Conservation (phyloP, 2,888 invertebrate species). For the Glomeris marginata region DNA sequence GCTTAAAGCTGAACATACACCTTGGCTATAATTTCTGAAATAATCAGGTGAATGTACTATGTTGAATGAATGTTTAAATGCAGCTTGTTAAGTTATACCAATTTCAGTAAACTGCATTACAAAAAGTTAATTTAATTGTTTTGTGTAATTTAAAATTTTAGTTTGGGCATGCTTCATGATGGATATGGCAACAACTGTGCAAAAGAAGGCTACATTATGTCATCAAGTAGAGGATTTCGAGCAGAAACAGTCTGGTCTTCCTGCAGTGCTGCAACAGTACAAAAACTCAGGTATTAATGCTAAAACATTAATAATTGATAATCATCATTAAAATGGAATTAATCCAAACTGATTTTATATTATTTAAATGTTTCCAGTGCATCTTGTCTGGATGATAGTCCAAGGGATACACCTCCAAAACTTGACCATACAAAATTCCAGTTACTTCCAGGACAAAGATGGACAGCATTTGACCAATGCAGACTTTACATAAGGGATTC, state of each 20-base stretch:
- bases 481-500: slow-evolving; percentile 51
- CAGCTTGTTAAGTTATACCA: no score
- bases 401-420: background rate
- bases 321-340: no score
- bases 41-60: no score
- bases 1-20: no score
- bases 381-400: slow-evolving; percentile 16
- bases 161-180: slow-evolving; percentile 68
- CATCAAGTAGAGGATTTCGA: slow-evolving; percentile 57
- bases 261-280: slow-evolving; percentile 52
- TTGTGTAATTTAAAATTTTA: slow-evolving; percentile 26
- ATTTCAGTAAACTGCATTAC: no score
- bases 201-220: slow-evolving; percentile 66
- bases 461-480: slow-evolving; percentile 58
- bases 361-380: slow-evolving; percentile 10
- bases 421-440: slow-evolving; percentile 10
- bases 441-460: slow-evolving; percentile 44
- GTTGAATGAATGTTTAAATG: no score
- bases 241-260: slow-evolving; percentile 64
- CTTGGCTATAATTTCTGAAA: no score
- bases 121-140: no score
- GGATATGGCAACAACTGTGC: slow-evolving; percentile 54
- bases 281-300: slow-evolving; percentile 39
- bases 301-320: no score
- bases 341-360: background rate